Conservation (phyloP, 2,797 vertebrate genomes). For the Urosaurus nigricauda region DNA sequence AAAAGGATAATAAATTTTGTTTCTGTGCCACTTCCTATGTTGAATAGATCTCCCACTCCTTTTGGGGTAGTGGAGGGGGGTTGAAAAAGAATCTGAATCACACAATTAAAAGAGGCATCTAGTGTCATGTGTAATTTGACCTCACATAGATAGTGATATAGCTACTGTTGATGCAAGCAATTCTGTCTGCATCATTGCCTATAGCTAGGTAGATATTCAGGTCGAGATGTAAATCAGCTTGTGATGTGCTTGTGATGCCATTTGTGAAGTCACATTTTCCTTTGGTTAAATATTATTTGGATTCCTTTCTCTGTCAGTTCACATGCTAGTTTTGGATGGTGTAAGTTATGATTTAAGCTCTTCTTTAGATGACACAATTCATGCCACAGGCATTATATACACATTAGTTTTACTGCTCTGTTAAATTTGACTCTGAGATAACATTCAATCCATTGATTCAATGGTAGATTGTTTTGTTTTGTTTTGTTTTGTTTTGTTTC, state of each 20-base stretch:
- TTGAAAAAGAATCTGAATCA: slow-evolving; percentile 11
- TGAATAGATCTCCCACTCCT: neutral
- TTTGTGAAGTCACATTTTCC: slow-evolving; percentile 29
- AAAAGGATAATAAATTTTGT: neutral
- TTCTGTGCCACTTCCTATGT: neutral
- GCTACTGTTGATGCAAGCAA: slow-evolving; percentile 9
- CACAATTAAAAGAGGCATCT: neutral
- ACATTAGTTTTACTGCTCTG: slow-evolving; percentile 49
- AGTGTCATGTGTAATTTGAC: neutral
- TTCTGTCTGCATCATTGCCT: slow-evolving; percentile 14
- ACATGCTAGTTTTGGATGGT: slow-evolving; percentile 23
- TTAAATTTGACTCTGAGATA: slow-evolving; percentile 52
- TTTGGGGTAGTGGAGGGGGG: neutral
- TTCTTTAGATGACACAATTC: slow-evolving; percentile 52
- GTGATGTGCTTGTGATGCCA: neutral
- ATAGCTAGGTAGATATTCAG: slow-evolving; percentile 8
- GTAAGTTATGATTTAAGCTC: slow-evolving; percentile 37
- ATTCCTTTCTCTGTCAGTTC: slow-evolving; percentile 20
- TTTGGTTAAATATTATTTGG: slow-evolving; percentile 25
- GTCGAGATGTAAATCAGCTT: slow-evolving; percentile 15
- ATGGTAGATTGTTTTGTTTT: slow-evolving; percentile 52
- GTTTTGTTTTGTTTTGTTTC: slow-evolving; percentile 16
- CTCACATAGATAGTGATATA: slow-evolving; percentile 2
- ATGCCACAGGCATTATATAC: neutral
- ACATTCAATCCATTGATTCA: slow-evolving; percentile 64